Conservation (phyloP, 2,113 vertebrate genomes). For the Thryonomys swinderianus region DNA sequence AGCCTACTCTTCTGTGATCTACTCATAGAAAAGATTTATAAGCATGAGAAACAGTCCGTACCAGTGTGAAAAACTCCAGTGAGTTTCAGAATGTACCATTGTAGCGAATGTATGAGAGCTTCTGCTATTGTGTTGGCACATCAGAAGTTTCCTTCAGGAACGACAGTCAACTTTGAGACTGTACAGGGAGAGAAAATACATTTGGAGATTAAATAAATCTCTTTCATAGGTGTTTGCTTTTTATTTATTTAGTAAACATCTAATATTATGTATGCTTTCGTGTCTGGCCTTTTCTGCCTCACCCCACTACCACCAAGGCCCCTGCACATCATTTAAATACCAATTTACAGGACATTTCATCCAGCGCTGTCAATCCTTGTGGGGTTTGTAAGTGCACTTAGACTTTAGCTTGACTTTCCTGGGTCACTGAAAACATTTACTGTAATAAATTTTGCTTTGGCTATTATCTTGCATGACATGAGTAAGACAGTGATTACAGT, state of each 20-base stretch:
- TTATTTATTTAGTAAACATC: neutral
- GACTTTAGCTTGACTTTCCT: conserved; percentile 52
- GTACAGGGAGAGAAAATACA: neutral
- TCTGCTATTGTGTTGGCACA: neutral
- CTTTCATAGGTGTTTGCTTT: neutral
- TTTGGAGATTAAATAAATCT: neutral
- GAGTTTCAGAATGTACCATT: neutral
- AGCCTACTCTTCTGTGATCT: neutral
- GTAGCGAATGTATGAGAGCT: neutral
- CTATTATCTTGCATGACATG: neutral
- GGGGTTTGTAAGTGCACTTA: conserved; percentile 37
- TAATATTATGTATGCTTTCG: neutral
- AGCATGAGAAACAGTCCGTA: neutral
- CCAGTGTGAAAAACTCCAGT: neutral
- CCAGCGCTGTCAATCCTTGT: neutral
- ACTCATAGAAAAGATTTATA: neutral
- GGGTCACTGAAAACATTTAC: conserved; percentile 51
- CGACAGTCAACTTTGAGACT: neutral
- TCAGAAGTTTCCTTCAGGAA: neutral
- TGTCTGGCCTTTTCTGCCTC: neutral
- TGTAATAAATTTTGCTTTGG: conserved; percentile 19
- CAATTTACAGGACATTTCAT: conserved; percentile 28
- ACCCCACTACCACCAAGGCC: neutral
- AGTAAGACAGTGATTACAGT: neutral
- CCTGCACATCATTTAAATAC: neutral